phyloP scores from a whole-genome alignment of 92 coral and sea anemone species.

The Blastomussa wellsi region DNA sequence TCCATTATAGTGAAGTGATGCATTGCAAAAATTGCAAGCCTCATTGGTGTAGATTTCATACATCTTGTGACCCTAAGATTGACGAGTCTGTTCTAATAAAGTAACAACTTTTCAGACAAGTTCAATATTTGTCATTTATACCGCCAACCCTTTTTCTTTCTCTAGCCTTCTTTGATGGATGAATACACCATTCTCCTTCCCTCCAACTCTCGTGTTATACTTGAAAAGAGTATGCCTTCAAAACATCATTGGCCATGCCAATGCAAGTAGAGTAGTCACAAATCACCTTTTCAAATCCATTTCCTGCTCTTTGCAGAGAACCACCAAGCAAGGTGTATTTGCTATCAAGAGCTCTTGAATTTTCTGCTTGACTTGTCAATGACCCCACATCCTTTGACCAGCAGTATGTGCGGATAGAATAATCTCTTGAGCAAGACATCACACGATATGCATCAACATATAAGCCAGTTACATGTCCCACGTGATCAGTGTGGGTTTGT shows the following conservation, averaged over 20 bases:
- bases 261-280: constrained; percentile 85
- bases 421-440: constrained; percentile 85
- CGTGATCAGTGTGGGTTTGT: constrained; percentile 60
- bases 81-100: no score
- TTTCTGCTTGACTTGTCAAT: not conserved
- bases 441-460: constrained; percentile 81
- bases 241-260: constrained; percentile 85
- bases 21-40: no score
- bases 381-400: constrained; percentile 49
- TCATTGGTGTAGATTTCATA: no score
- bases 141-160: no score
- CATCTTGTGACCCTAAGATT: no score
- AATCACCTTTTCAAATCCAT: constrained; percentile 82
- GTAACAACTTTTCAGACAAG: no score
- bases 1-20: no score
- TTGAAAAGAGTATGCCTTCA: constrained; percentile 88
- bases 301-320: constrained; percentile 89
- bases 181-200: not conserved
- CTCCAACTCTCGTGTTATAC: constrained; percentile 29
- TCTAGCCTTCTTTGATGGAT: not conserved
- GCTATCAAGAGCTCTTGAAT: constrained; percentile 54
- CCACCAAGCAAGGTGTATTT: constrained; percentile 85
- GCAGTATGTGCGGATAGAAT: constrained; percentile 74
- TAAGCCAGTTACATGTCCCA: constrained; percentile 67
- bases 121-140: no score